These are phyloP conservation scores for Aphis craccivora DNA, from an alignment of 1,140 invertebrate genomes.

Conservation along the genomic window DNA sequence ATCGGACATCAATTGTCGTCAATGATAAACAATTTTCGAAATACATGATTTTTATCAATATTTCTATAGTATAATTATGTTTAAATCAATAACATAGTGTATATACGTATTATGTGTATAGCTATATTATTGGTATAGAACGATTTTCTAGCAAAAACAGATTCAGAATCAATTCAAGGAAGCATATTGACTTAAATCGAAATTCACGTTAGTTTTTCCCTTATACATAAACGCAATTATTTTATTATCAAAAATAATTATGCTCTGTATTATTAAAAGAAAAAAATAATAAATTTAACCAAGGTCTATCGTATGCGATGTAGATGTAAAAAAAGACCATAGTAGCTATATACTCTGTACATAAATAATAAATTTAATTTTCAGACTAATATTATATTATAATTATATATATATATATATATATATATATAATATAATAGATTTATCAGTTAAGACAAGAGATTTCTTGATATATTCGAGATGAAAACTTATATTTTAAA, in stretches of 20 bases:
- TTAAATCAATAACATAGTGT: no score
- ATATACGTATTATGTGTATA: no score
- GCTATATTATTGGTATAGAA: background rate
- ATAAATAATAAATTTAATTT: background rate
- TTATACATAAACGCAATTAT: background rate
- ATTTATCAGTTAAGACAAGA: background rate
- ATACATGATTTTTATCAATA: no score
- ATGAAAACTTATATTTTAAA: constrained; percentile 10
- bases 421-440: background rate
- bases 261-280: background rate
- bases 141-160: background rate
- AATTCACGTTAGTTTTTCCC: background rate
- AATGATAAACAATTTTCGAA: no score
- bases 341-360: background rate
- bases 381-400: background rate
- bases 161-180: no score
- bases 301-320: background rate
- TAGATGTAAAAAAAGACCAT: background rate
- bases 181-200: no score
- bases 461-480: background rate
- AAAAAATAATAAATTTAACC: background rate
- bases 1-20: no score
- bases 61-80: no score
- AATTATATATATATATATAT: background rate
- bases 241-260: background rate